Percentiles rank a stretch among this genome's conserved stretches.
Evolutionary conservation across 2,888 invertebrate species (phyloP).

Genomic region (Eupithecia subumbrata): DNA sequence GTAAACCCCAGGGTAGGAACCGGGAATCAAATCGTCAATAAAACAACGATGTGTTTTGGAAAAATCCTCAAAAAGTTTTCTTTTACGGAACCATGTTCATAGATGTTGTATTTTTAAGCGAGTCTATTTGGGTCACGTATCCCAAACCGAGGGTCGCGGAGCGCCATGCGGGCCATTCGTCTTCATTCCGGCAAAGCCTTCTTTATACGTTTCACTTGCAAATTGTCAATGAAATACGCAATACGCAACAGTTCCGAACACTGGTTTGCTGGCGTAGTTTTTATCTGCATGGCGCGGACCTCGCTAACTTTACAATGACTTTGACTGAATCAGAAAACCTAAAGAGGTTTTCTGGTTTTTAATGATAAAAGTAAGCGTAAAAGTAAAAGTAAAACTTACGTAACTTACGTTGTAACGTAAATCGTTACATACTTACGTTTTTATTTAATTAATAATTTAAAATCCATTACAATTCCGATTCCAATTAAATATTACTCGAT

Average conservation of each 20-base stretch:
- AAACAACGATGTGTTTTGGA: not conserved
- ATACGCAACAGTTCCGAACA: slow-evolving; percentile 6
- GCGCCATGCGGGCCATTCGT: slow-evolving; percentile 36
- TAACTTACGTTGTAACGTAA: too few relatives aligned
- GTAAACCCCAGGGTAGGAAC: not conserved
- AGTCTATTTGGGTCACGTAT: slow-evolving; percentile 31
- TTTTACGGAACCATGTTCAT: not conserved
- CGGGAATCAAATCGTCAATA: not conserved
- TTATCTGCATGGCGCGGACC: too few relatives aligned
- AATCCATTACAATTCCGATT: too few relatives aligned
- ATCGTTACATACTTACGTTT: too few relatives aligned
- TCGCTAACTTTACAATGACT: not conserved
- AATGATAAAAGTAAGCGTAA: too few relatives aligned
- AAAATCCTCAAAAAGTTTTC: not conserved
- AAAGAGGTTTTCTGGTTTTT: too few relatives aligned
- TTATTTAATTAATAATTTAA: too few relatives aligned
- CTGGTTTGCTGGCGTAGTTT: not conserved
- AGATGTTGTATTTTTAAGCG: not conserved
- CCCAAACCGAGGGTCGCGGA: slow-evolving; percentile 21
- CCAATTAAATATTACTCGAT: too few relatives aligned
- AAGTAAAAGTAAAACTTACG: too few relatives aligned
- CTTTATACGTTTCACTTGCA: slow-evolving; percentile 41
- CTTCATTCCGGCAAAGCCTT: slow-evolving; percentile 45
- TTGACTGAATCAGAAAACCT: not conserved
- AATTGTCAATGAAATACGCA: slow-evolving; percentile 44